These are phyloP conservation scores for Diploptera punctata DNA, from an alignment of 2,888 invertebrate species.

Conservation along the genomic window DNA sequence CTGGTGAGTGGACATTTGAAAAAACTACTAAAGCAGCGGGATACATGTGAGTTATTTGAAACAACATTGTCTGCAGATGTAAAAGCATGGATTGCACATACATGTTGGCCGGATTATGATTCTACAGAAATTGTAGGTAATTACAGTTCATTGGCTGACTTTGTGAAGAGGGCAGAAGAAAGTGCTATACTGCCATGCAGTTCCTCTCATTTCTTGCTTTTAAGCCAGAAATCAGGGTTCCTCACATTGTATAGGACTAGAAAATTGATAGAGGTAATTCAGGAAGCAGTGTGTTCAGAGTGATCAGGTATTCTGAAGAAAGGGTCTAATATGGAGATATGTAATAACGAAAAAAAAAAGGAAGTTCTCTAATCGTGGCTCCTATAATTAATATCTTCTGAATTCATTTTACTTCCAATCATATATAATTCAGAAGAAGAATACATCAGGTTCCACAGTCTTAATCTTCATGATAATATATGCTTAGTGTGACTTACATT, in stretches of 20 bases:
- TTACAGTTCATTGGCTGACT: not conserved
- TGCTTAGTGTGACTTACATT: too few species aligned
- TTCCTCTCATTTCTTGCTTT: not conserved
- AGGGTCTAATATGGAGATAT: not conserved
- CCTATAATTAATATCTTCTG: not conserved
- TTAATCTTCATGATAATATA: too few species aligned
- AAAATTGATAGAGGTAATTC: not conserved
- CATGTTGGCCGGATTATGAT: not conserved
- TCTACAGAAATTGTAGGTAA: too few species aligned
- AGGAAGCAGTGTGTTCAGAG: not conserved
- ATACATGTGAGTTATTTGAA: not conserved
- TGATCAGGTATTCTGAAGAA: not conserved
- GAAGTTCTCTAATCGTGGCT: not conserved
- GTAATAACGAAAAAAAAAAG: not conserved
- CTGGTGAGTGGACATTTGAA: slow-evolving; percentile 42
- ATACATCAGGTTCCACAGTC: not conserved
- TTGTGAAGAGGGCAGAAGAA: not conserved
- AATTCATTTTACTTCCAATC: not conserved
- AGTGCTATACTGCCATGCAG: not conserved
- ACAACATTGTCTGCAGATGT: not conserved
- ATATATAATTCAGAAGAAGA: not conserved
- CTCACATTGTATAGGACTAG: not conserved
- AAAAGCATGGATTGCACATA: not conserved
- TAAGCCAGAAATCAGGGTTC: not conserved
- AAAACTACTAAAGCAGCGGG: not conserved